Base-by-base conservation (phyloP, 2,888 invertebrate species). In the Lycophotia porphyrea region DNA sequence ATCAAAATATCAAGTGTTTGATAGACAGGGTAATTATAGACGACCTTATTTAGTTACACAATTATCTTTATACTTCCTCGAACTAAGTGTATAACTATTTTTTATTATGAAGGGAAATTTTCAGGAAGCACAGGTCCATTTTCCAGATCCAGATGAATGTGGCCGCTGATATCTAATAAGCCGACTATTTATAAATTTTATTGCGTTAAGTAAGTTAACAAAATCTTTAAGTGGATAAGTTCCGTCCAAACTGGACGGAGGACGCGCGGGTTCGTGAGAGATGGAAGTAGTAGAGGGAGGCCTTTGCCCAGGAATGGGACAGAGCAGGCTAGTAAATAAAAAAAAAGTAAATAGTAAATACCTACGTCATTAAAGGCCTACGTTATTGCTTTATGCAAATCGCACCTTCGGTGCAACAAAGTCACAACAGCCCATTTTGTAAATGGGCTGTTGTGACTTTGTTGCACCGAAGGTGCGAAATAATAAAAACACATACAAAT, bases 101-200 rank as follows among this genome's bases (percentile, higher is more conserved):
- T 55, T 27, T 55, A 18, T 63, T 64, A 68, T 61, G 24, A 65
- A 76, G 39, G 66, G 49, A 78, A 76, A 74, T 27, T 78, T 76
- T 76, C 67, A 77, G 82, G 78, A 84, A 83, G 78, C 73, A 66
- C 52, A 65, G 36, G 31, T 31, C 52, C 8, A 85, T 90, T 88
- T 88, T 80, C 84, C 82, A 76, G n/a, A 71, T 65, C 80, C 79
- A 72, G 77, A 82, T 82, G 72, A 80, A 78, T 84, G 65, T 74
- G 52, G 60, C 69, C 63, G 75, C 47, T 65, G 42, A 71, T 81
- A 78, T 47, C 72, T 60, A 49, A 8, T 67, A 76, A 34, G 60
- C 55, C n/a, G 13, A 66, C 61, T 76, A 58, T 66, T 69, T 52
- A 65, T 64, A 44, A 24, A 58, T 47, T 71, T 58, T 49, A 81